Conservation (phyloP, 2,888 invertebrate species). For the Cylloceria caligata region DNA sequence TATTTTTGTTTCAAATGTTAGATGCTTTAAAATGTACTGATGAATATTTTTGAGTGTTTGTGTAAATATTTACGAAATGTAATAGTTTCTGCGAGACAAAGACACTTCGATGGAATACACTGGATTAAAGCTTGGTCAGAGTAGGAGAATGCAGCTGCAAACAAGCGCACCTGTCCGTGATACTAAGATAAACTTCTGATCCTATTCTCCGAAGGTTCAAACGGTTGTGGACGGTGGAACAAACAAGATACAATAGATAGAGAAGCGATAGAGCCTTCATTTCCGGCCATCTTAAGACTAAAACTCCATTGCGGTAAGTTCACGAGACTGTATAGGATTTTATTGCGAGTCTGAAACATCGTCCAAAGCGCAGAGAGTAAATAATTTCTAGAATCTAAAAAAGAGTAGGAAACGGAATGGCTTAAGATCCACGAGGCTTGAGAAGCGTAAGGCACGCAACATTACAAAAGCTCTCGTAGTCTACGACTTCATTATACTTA, state of each 20-base stretch:
- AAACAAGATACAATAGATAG: background rate
- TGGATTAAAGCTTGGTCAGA: background rate
- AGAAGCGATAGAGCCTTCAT: background rate
- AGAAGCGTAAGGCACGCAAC: slow-evolving; percentile 18
- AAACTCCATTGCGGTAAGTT: background rate
- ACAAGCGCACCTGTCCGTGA: background rate
- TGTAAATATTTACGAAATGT: too few species aligned
- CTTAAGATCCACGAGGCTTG: slow-evolving; percentile 30
- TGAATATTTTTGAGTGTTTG: background rate
- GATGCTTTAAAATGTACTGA: too few species aligned
- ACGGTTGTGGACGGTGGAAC: background rate
- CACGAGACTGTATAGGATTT: background rate
- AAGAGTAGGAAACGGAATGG: slow-evolving; percentile 24
- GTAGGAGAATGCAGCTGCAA: background rate
- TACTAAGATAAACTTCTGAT: slow-evolving; percentile 4
- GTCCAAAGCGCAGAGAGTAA: background rate
- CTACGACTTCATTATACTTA: slow-evolving; percentile 36
- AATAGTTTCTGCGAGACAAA: too few species aligned
- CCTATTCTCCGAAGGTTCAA: background rate
- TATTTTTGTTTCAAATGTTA: too few species aligned
- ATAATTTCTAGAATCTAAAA: slow-evolving; percentile 4
- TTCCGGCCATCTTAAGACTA: slow-evolving; percentile 9
- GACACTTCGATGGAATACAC: background rate
- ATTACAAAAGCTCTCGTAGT: slow-evolving; percentile 34
- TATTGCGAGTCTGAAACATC: slow-evolving; percentile 7